These are phyloP conservation scores for Diarsia brunnea DNA, from an alignment of 2,888 invertebrate genomes.

Conservation along the genomic window DNA sequence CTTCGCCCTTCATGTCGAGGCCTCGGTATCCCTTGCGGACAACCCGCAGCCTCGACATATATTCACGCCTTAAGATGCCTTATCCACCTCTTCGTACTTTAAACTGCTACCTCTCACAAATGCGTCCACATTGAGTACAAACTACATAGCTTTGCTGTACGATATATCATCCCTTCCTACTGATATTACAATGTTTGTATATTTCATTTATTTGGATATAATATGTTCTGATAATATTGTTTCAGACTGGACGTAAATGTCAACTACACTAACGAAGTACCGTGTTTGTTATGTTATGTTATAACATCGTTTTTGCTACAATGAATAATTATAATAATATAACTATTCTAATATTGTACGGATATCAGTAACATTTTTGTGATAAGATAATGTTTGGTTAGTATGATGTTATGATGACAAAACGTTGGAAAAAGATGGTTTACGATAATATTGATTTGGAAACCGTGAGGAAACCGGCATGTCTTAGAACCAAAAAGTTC, in stretches of 20 bases:
- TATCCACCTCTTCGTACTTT: conserved; percentile 28
- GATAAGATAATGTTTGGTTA: not conserved
- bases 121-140: conserved; percentile 57
- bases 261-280: conserved; percentile 25
- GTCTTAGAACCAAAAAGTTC: too few relatives aligned
- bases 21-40: too few relatives aligned
- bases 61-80: too few relatives aligned
- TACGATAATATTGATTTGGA: not conserved
- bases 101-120: conserved; percentile 51
- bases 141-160: conserved; percentile 55
- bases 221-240: conserved; percentile 36
- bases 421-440: not conserved
- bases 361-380: conserved; percentile 8
- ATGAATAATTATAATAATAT: not conserved
- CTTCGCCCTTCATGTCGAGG: too few relatives aligned
- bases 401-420: not conserved
- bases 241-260: conserved; percentile 28
- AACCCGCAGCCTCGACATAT: too few relatives aligned
- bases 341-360: not conserved
- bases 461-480: too few relatives aligned
- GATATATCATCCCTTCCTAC: conserved; percentile 32
- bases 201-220: conserved; percentile 29
- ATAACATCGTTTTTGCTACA: not conserved
- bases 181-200: conserved; percentile 31
- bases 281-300: conserved; percentile 33